A percentile compares a stretch with the other conserved stretches of the same genome.
Evolutionary conservation across 2,888 invertebrate genomes (phyloP).

Genomic region (Atethmia centrago): DNA sequence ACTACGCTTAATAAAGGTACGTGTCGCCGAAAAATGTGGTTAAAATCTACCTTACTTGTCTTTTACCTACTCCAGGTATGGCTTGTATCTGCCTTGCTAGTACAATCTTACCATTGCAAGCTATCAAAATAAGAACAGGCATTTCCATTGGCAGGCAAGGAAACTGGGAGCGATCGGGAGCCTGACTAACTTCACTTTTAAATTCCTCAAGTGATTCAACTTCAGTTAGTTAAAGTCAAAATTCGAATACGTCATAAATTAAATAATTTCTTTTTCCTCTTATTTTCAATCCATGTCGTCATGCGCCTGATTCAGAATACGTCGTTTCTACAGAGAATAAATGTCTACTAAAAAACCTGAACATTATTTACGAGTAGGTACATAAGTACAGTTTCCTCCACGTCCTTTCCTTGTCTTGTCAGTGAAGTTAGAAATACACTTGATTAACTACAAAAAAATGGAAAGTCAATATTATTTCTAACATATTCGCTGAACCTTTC

Average conservation of each 20-base stretch:
- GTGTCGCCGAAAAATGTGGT: background rate
- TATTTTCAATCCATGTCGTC: background rate
- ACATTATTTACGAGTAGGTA: background rate
- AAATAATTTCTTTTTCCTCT: constrained; percentile 7
- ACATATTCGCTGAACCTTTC: constrained; percentile 64
- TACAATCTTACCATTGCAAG: background rate
- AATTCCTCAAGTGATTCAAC: constrained; percentile 18
- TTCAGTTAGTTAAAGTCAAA: constrained; percentile 3
- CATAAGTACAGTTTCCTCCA: background rate
- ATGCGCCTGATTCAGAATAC: background rate
- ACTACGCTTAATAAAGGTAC: background rate
- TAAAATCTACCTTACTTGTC: background rate
- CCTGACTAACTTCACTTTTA: background rate
- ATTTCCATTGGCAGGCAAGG: background rate
- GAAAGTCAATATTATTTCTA: constrained; percentile 61
- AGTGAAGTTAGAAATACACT: constrained; percentile 34
- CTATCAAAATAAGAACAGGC: background rate
- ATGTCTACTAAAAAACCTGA: background rate
- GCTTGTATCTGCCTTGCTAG: too few species aligned
- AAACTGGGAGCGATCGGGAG: background rate
- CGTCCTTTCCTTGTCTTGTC: constrained; percentile 20
- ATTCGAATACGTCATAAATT: constrained; percentile 2
- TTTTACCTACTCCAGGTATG: background rate
- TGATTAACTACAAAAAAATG: constrained; percentile 48
- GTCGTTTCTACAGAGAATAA: background rate